Evolutionary conservation across 2,797 vertebrate species (phyloP), one percentile per base, ranked within the genome.

Genomic region (Moxostoma hubbsi): DNA sequence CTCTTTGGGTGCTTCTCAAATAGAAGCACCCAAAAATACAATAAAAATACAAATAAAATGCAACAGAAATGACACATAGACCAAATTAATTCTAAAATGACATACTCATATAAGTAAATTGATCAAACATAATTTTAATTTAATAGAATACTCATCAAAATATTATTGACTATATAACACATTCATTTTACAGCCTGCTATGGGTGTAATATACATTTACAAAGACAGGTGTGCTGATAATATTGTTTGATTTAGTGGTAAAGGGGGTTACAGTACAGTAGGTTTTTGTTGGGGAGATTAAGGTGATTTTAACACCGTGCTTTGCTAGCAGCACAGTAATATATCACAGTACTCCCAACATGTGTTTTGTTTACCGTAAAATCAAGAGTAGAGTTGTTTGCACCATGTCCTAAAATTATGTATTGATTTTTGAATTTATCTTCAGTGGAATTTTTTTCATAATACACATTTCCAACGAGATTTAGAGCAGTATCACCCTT

Each of bases 241-340:
- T 46, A 11, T 11, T 9, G 4, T 59, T 1, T 59, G 24, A 24
- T 24, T 9, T 10, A n/a, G 63, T 57, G 54, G 63, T 36, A 7
- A 49, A 1, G 7, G 5, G 9, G 15, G 49, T 73, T 61, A 18
- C 18, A 18, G 18, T 49, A n/a, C 70, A 24, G 67, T 49, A 58
- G 58, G 49, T 79, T 79, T 71, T 59, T 79, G 80, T 65, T 62
- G 4, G 8, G 64, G 12, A 55, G 18, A 57, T 57, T 5, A 36
- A 13, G 24, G 72, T 9, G 4, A 49, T 7, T 24, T n/a, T 7
- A 49, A 6, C 81, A 82, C 72, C 66, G 76, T 82, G 81, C 66
- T 79, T 65, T 50, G 6, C 69, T 84, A 13, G 83, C 77, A 73
- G 80, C 77, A 74, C 83, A 84, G 64, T 74, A 84, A 67, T 81